Evolutionary conservation across 1,140 invertebrate species (phyloP), one percentile per base, ranked within the genome.

Genomic region (Leptinotarsa defecta): DNA sequence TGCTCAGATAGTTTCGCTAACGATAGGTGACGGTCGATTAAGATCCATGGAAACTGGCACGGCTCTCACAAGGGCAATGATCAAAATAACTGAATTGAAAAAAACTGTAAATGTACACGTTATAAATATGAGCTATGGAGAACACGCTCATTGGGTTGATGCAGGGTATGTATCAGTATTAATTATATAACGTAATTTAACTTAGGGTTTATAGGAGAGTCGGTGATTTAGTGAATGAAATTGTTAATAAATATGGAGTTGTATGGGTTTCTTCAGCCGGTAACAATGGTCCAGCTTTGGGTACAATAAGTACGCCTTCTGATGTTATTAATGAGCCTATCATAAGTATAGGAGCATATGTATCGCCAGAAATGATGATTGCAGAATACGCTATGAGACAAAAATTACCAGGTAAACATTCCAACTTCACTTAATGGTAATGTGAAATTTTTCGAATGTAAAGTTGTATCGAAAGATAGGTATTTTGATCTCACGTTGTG

Each of bases 91-190:
- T 92, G 90, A 94, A 82, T 86, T 91, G n/a, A 85, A 87, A 73
- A 83, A 88, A 65, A 86, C 86, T n/a, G 88, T 84, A 68, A 87
- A 90, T 77, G 87, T 96, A 77, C 93, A 99, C 85, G 91, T 99
- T 1, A 95, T 99, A 71, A 99, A 99, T 86, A 98, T 98, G 94
- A 98, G 96, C 83, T 99, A 98, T 84, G 98, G 98, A 22, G 98
- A 99, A 87, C 94, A 95, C 81, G 90, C 94, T 17, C 93, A 97
- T 86, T 97, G 95, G 93, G 91, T 92, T 3, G 93, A 96, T 86
- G 87, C 92, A n/a, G 96, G 97, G 94, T 96, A 87, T 88, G 88
- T 52, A 57, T 15, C 11, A 69, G n/a, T 57, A 57, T 17, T 3
- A 6, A 48, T 68, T 70, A n/a, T 67, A 15, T 71, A 71, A 15